Conservation (phyloP, 1,140 invertebrate species). For the Sesamia nonagrioides region DNA sequence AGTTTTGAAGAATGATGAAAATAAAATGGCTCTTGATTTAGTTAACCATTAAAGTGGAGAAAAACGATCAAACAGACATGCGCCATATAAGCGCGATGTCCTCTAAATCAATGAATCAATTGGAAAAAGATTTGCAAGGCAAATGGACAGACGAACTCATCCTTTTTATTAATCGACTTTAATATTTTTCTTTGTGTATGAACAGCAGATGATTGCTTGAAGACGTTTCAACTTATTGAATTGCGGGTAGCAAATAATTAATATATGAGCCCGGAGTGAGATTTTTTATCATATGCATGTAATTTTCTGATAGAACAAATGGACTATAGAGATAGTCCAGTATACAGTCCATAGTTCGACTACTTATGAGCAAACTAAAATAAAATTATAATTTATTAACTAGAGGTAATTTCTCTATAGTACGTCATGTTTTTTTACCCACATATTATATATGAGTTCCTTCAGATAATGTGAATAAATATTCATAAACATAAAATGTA, state of each 20-base stretch:
- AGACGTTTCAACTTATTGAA: background rate
- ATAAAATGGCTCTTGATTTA: background rate
- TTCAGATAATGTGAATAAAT: background rate
- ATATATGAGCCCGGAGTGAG: too few species aligned
- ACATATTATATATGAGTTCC: too few species aligned
- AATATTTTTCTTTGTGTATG: background rate
- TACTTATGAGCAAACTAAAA: too few species aligned
- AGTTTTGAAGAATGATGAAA: too few species aligned
- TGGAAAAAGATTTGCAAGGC: slow-evolving; percentile 9
- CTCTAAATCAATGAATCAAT: slow-evolving; percentile 25
- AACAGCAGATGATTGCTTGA: background rate
- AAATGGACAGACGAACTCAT: background rate
- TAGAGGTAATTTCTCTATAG: too few species aligned
- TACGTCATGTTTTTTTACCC: too few species aligned
- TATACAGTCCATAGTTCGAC: too few species aligned
- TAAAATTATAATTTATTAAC: too few species aligned
- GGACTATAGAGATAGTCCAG: too few species aligned
- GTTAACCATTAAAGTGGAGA: background rate
- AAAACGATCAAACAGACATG: background rate
- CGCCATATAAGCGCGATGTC: slow-evolving; percentile 1
- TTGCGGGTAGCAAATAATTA: background rate
- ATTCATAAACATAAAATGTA: background rate
- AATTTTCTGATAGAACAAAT: too few species aligned
- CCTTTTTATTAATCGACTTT: background rate
- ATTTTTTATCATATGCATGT: too few species aligned